phyloP scores from a whole-genome alignment of 2,797 vertebrate species.

The Rhinoraja longicauda region DNA sequence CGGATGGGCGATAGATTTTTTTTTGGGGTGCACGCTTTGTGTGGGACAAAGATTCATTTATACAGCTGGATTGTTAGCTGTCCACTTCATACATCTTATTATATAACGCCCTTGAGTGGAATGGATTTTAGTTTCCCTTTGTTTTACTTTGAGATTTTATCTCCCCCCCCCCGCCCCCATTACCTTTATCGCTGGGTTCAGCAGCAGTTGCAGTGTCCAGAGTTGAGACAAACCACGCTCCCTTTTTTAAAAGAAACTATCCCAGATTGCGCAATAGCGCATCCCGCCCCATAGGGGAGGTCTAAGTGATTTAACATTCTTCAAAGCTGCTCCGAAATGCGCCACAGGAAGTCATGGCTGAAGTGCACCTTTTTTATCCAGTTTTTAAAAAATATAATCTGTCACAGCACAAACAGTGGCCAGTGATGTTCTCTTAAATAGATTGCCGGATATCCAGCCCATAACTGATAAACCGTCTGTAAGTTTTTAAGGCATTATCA shows the following conservation, averaged over 20 bases:
- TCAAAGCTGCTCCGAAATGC: constrained; percentile 8
- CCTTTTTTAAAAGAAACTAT: neutral
- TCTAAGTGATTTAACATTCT: constrained; percentile 11
- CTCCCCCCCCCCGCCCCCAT: neutral
- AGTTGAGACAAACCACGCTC: constrained; percentile 11
- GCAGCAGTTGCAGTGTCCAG: neutral
- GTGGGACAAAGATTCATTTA: constrained; percentile 33
- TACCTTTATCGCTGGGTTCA: neutral
- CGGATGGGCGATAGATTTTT: neutral
- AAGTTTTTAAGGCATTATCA: neutral
- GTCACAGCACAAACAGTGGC: neutral
- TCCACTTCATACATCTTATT: neutral
- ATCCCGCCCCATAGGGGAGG: neutral
- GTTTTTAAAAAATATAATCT: neutral
- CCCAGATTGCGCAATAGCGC: constrained; percentile 33
- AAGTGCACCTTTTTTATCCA: neutral
- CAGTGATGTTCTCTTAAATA: neutral
- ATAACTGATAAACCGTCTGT: neutral
- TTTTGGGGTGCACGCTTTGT: neutral
- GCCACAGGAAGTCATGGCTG: constrained; percentile 25
- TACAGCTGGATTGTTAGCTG: neutral
- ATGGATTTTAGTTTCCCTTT: neutral
- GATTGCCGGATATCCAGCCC: neutral
- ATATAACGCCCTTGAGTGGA: neutral
- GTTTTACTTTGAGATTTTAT: too few species aligned